These are phyloP conservation scores for Blennius ocellaris DNA, from an alignment of 2,113 vertebrate genomes.

Conservation along the genomic window DNA sequence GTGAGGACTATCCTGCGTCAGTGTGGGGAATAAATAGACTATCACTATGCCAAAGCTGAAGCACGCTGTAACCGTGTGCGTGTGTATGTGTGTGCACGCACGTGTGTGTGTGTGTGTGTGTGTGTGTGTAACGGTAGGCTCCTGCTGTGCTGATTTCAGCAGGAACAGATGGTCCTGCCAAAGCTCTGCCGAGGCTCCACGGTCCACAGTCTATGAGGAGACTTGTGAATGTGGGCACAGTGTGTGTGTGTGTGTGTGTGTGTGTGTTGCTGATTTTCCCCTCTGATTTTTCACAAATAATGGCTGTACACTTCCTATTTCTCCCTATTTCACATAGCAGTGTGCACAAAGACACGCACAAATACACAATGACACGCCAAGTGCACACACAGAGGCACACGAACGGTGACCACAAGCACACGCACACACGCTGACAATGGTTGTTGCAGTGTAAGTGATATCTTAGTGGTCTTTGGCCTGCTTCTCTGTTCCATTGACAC, in stretches of 20 bases:
- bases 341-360: neutral
- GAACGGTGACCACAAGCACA: neutral
- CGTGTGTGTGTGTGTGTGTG: neutral
- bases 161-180: constrained; percentile 75
- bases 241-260: constrained; percentile 2
- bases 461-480: constrained; percentile 69
- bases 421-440: constrained; percentile 14
- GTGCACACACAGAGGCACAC: neutral
- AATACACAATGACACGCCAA: constrained; percentile 15
- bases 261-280: constrained; percentile 30
- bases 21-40: constrained; percentile 62
- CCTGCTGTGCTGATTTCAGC: constrained; percentile 75
- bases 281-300: constrained; percentile 41
- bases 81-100: too few species aligned
- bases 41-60: constrained; percentile 59
- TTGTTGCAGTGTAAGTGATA: constrained; percentile 58
- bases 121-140: constrained; percentile 31
- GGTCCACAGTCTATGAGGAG: constrained; percentile 45
- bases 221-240: constrained; percentile 44
- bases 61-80: constrained; percentile 34
- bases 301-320: constrained; percentile 26
- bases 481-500: constrained; percentile 67
- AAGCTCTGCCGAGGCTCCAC: constrained; percentile 49
- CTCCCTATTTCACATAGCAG: constrained; percentile 30
- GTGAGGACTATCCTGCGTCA: constrained; percentile 54